Evolutionary conservation across 2,113 vertebrate species (phyloP).

Genomic region (Sardina pilchardus): DNA sequence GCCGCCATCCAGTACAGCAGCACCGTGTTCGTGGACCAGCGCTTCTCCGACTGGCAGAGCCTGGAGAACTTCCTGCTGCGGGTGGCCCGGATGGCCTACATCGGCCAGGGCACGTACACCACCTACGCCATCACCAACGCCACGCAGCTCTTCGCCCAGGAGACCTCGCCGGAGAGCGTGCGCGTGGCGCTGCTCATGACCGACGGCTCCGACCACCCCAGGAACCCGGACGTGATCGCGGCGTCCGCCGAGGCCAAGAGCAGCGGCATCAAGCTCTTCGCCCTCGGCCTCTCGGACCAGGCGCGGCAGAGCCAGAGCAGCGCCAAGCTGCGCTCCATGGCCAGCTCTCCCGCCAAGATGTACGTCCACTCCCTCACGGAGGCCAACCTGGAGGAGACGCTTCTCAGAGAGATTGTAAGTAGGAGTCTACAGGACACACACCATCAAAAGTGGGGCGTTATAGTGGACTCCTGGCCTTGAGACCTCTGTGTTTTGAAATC

Average conservation of each 20-base stretch:
- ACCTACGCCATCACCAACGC: slow-evolving; percentile 84
- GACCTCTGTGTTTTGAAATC: no score
- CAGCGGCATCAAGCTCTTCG: slow-evolving; percentile 78
- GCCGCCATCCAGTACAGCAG: slow-evolving; percentile 87
- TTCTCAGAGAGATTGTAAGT: slow-evolving; percentile 69
- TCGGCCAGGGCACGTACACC: slow-evolving; percentile 86
- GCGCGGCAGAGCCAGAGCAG: slow-evolving; percentile 66
- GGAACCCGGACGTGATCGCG: slow-evolving; percentile 74
- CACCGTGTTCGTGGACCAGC: slow-evolving; percentile 75
- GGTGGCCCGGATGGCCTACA: slow-evolving; percentile 73
- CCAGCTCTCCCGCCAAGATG: slow-evolving; percentile 73
- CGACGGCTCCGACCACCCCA: slow-evolving; percentile 84
- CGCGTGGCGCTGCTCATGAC: slow-evolving; percentile 84
- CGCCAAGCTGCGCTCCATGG: slow-evolving; percentile 77
- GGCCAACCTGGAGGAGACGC: slow-evolving; percentile 66
- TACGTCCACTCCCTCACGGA: slow-evolving; percentile 78
- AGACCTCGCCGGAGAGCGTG: slow-evolving; percentile 69
- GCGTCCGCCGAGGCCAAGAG: slow-evolving; percentile 75
- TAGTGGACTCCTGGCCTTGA: no score
- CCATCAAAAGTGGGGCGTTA: neutral
- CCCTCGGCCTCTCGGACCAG: slow-evolving; percentile 75
- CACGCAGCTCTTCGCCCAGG: slow-evolving; percentile 75
- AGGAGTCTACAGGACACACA: neutral
- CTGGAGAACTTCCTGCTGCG: slow-evolving; percentile 75
- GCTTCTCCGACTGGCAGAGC: slow-evolving; percentile 78